phyloP scores from a whole-genome alignment of 2,888 invertebrate species.

The Chorisops tibialis region DNA sequence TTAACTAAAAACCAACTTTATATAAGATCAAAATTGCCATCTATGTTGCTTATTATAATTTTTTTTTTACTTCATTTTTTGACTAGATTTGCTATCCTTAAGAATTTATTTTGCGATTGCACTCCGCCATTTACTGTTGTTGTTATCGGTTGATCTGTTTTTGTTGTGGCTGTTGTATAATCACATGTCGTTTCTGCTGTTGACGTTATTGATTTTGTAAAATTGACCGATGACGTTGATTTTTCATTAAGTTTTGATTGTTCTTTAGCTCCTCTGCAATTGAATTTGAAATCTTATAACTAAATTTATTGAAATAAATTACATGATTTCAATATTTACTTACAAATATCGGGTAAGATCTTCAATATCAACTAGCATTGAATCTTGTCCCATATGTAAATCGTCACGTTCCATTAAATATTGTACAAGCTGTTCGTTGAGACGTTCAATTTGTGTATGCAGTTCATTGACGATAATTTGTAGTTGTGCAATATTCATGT shows the following conservation, averaged over 20 bases:
- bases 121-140: conserved; percentile 18
- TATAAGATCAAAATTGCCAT: too few species aligned
- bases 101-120: conserved; percentile 34
- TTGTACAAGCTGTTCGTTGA: conserved; percentile 87
- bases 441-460: conserved; percentile 86
- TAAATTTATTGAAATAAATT: neutral
- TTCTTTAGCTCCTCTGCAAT: conserved; percentile 55
- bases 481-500: conserved; percentile 87
- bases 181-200: conserved; percentile 17
- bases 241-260: conserved; percentile 44
- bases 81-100: conserved; percentile 36
- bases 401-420: conserved; percentile 90
- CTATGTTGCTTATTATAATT: neutral
- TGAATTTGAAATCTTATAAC: conserved; percentile 24
- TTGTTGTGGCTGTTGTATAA: conserved; percentile 19
- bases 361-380: conserved; percentile 95
- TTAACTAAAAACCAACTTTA: too few species aligned
- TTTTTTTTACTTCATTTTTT: conserved; percentile 31
- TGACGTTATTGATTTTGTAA: conserved; percentile 11
- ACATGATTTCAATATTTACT: conserved; percentile 46
- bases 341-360: conserved; percentile 87
- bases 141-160: conserved; percentile 4
- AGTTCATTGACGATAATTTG: conserved; percentile 94
- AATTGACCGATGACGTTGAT: neutral
- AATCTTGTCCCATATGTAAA: conserved; percentile 96